phyloP scores from a whole-genome alignment of 2,113 vertebrate genomes.

The Callipepla squamata region DNA sequence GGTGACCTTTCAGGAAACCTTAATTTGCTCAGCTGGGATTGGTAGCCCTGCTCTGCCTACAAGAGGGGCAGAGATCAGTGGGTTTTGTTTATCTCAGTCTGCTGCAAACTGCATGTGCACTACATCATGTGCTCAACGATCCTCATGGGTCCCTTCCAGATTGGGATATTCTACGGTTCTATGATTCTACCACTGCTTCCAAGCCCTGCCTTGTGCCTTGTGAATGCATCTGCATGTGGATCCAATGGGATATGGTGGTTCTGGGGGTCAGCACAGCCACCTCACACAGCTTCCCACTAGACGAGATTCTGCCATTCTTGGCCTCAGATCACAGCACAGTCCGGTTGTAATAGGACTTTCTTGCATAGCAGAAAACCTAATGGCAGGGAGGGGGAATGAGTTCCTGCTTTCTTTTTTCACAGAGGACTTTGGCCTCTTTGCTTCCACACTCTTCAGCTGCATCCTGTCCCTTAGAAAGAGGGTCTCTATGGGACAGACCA shows the following conservation, averaged over 20 bases:
- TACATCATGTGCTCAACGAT: not conserved
- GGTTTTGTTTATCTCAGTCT: not conserved
- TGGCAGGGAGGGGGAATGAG: not conserved
- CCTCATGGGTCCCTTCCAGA: too few species aligned
- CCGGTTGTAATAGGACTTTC: not conserved
- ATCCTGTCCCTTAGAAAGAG: rapidly evolving
- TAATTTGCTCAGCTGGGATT: not conserved
- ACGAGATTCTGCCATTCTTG: not conserved
- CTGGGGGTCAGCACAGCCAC: not conserved
- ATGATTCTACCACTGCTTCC: not conserved
- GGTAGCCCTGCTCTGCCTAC: not conserved
- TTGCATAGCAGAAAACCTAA: not conserved
- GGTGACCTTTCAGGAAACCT: not conserved
- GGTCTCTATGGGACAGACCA: not conserved
- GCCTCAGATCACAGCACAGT: not conserved
- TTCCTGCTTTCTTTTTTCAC: not conserved
- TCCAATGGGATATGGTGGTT: not conserved
- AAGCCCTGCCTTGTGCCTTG: not conserved
- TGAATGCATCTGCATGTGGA: not conserved
- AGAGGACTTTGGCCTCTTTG: not conserved
- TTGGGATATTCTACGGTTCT: too few species aligned
- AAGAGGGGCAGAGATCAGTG: not conserved
- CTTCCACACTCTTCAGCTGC: not conserved
- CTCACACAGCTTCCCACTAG: not conserved
- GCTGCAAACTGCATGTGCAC: not conserved